These are phyloP conservation scores for Notothenia coriiceps DNA, from an alignment of 2,113 vertebrate species.

Conservation along the genomic window DNA sequence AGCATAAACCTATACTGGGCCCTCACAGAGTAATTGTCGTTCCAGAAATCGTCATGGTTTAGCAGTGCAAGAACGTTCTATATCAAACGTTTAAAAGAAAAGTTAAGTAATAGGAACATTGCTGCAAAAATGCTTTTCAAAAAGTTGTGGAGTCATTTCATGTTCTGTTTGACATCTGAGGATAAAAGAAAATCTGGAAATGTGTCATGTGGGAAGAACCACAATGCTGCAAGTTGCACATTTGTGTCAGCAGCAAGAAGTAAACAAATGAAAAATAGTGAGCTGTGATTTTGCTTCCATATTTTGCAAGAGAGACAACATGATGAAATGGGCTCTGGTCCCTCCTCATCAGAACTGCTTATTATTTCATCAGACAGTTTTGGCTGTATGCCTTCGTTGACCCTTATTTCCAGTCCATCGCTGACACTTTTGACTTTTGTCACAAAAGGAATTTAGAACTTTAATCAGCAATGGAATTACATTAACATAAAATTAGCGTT, in stretches of 20 bases:
- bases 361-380: constrained; percentile 55
- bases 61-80: background rate
- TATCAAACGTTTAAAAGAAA: constrained; percentile 17
- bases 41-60: background rate
- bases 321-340: constrained; percentile 52
- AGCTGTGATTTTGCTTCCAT: constrained; percentile 23
- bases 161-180: constrained; percentile 20
- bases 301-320: constrained; percentile 33
- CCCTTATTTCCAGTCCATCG: constrained; percentile 49
- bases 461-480: background rate
- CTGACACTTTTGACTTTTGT: constrained; percentile 1
- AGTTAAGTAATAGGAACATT: constrained; percentile 4
- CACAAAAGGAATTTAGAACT: constrained; percentile 5
- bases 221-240: constrained; percentile 36
- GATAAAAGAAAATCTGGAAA: background rate
- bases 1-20: background rate
- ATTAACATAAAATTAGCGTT: constrained; percentile 1
- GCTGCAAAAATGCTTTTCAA: constrained; percentile 8
- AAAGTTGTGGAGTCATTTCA: constrained; percentile 13
- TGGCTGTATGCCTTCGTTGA: constrained; percentile 8
- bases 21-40: constrained; percentile 9
- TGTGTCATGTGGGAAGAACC: constrained; percentile 38
- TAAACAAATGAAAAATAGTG: background rate
- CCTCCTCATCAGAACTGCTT: constrained; percentile 45
- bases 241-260: constrained; percentile 38